A percentile compares a stretch with the other conserved stretches of the same genome.
Evolutionary conservation across 2,113 vertebrate genomes (phyloP).

Genomic region (Burhinus oedicnemus): DNA sequence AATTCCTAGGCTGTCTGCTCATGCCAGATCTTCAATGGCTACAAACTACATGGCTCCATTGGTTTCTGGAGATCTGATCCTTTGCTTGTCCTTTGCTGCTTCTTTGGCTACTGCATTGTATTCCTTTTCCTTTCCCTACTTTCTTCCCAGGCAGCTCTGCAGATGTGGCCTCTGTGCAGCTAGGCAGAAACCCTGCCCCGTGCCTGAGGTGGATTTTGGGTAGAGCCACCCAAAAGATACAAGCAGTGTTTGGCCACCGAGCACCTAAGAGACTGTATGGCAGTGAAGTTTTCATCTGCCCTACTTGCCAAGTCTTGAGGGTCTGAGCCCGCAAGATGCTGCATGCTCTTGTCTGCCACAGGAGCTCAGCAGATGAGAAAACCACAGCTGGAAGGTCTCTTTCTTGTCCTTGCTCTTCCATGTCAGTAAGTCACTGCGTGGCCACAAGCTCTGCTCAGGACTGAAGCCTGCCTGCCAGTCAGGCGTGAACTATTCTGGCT

Average conservation of each 20-base stretch:
- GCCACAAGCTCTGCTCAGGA: background rate
- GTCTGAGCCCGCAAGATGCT: background rate
- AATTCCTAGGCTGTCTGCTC: background rate
- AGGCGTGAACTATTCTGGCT: background rate
- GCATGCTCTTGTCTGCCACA: background rate
- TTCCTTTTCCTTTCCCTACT: background rate
- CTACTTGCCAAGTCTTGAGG: background rate
- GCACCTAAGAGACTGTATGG: too few species aligned
- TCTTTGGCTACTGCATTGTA: background rate
- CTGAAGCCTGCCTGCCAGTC: background rate
- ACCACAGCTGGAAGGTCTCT: background rate
- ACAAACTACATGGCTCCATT: rapidly evolving
- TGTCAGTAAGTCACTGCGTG: background rate
- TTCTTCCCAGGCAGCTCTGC: background rate
- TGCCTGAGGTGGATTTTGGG: background rate
- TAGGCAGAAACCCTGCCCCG: background rate
- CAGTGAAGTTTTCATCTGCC: background rate
- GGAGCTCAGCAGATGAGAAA: background rate
- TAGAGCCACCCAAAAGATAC: background rate
- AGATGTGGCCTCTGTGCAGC: background rate
- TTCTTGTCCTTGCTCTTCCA: background rate
- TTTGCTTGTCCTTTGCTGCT: background rate
- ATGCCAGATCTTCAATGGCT: background rate
- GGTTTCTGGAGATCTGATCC: background rate
- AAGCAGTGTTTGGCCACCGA: background rate